phyloP scores from a whole-genome alignment of 1,140 invertebrate species.

The Heliconius hewitsoni region DNA sequence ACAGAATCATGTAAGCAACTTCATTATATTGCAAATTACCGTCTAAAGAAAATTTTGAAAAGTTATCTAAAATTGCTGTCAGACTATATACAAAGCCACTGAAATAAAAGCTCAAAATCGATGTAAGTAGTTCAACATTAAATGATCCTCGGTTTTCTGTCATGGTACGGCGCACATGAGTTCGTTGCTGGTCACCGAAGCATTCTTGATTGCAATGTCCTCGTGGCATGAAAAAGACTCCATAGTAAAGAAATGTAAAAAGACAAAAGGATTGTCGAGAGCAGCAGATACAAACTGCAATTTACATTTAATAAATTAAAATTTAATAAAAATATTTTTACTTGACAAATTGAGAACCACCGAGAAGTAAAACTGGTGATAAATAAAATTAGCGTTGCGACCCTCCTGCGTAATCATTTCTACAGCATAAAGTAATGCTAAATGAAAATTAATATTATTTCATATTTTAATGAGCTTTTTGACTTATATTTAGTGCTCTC shows the following conservation, averaged over 20 bases:
- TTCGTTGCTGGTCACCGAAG: conserved; percentile 24
- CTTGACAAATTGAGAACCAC: conserved; percentile 5
- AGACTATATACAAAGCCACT: background rate
- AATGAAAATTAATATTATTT: conserved; percentile 11
- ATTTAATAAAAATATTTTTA: background rate
- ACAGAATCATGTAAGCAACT: background rate
- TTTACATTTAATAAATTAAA: background rate
- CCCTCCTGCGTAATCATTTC: background rate
- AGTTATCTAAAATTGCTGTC: background rate
- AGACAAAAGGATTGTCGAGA: conserved; percentile 2
- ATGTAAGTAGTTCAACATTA: conserved; percentile 6
- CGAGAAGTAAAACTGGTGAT: background rate
- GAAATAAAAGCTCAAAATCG: conserved; percentile 3
- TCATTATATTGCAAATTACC: background rate
- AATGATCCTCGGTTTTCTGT: conserved; percentile 15
- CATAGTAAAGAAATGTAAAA: background rate
- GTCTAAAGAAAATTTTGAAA: no score
- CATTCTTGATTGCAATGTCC: conserved; percentile 26
- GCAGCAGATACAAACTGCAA: background rate
- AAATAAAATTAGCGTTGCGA: background rate
- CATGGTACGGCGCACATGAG: conserved; percentile 16
- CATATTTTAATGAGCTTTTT: conserved; percentile 11
- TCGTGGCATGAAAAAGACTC: conserved; percentile 19
- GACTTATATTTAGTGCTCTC: background rate
- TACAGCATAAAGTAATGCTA: conserved; percentile 5